These are phyloP conservation scores for Drosophila rubida DNA, from an alignment of 2,888 invertebrate species.

Conservation along the genomic window DNA sequence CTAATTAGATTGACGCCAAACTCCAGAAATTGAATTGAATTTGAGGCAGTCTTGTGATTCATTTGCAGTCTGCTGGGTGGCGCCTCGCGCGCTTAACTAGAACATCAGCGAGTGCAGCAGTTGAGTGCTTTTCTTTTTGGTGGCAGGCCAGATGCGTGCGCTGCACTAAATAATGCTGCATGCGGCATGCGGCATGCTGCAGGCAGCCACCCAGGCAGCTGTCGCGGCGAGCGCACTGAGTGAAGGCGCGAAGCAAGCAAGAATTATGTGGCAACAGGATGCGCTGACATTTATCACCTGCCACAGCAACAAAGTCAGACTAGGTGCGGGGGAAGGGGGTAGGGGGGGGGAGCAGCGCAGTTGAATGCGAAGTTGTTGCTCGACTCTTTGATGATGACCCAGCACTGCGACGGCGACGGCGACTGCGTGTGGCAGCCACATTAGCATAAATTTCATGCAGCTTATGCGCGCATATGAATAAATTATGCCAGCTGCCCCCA, in stretches of 20 bases:
- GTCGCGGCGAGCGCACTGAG: slow-evolving; percentile 32
- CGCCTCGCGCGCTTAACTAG: too few relatives aligned
- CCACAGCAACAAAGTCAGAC: slow-evolving; percentile 7
- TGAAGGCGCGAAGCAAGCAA: slow-evolving; percentile 52
- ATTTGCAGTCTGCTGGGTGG: too few relatives aligned
- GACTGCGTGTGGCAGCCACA: slow-evolving; percentile 36
- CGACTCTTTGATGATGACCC: slow-evolving; percentile 49
- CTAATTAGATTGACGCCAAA: too few relatives aligned
- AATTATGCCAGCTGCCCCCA: slow-evolving; percentile 54
- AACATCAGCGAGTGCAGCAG: too few relatives aligned
- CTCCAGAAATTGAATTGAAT: too few relatives aligned
- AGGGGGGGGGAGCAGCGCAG: slow-evolving; percentile 19
- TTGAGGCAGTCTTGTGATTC: too few relatives aligned
- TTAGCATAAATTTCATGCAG: slow-evolving; percentile 74
- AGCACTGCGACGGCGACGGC: not conserved
- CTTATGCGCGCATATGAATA: slow-evolving; percentile 72
- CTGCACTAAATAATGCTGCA: slow-evolving; percentile 45
- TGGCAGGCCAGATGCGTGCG: slow-evolving; percentile 25
- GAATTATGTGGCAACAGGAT: slow-evolving; percentile 77
- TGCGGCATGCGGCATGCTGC: not conserved
- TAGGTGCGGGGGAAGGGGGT: not conserved
- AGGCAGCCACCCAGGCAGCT: slow-evolving; percentile 26
- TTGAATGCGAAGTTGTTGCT: slow-evolving; percentile 35
- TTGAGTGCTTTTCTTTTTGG: not conserved
- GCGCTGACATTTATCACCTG: slow-evolving; percentile 78